Base-by-base conservation (phyloP, 2,888 invertebrate species). In the Rhabditoides inermis region DNA sequence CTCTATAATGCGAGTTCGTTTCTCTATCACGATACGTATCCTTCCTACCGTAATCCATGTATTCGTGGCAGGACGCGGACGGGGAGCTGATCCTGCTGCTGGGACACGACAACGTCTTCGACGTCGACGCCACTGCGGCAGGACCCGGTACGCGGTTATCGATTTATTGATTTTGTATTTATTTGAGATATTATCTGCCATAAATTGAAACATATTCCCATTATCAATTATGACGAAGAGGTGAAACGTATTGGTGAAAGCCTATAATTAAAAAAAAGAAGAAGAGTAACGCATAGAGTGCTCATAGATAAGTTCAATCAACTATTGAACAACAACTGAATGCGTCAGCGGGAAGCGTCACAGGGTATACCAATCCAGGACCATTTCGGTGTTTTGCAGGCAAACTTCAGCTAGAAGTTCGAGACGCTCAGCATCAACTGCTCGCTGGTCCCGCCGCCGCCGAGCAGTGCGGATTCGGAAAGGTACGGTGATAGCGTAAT, bases 341-440 rank as follows among this genome's bases (percentile, higher is more conserved):
- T n/a, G n/a, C n/a, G n/a, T n/a, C n/a, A n/a, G n/a, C n/a, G n/a
- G n/a, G n/a, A n/a, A n/a, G n/a, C n/a, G n/a, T n/a, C n/a, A n/a
- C n/a, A n/a, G n/a, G n/a, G n/a, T n/a, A n/a, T n/a, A n/a, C n/a
- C n/a, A n/a, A n/a, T n/a, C n/a, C n/a, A n/a, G n/a, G n/a, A n/a
- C n/a, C n/a, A n/a, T n/a, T n/a, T n/a, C n/a, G n/a, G n/a, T n/a
- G n/a, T n/a, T 10, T 47, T 57, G 12, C 28, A 72, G 72, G 69
- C 52, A 66, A 69, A 65, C 65, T 76, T 55, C 67, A 71, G 40
- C 74, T 68, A 26, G 76, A 76, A 63, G 67, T 76, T 54, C 72
- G 75, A 47, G 73, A 76, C 56, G 62, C 72, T 45, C 62, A 68
- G 56, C 67, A 67, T 50, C 50, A 67, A 50, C 56, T 76, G 60